Evolutionary conservation across 53 echinoderm and acorn worm genomes (phyloP).

Genomic region (Actinopyga echinites): DNA sequence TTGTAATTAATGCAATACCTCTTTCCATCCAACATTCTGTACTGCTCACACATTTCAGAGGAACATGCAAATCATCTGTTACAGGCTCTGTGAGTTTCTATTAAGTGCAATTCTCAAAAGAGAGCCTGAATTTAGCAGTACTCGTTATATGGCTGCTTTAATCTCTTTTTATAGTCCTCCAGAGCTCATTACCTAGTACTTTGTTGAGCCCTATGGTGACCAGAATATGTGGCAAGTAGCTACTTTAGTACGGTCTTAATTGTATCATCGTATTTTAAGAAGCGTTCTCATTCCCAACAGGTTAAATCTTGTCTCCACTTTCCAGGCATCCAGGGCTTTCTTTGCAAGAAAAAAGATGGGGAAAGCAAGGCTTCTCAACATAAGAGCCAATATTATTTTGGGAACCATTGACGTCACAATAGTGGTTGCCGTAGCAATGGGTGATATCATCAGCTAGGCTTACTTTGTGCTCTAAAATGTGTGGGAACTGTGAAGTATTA

Average conservation of each 20-base stretch:
- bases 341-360: not conserved
- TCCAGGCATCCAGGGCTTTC: conserved; percentile 4
- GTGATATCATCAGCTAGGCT: conserved; percentile 65
- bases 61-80: too few species aligned
- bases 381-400: conserved; percentile 65
- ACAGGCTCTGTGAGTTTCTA: too few species aligned
- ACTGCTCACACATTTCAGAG: too few species aligned
- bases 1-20: too few species aligned
- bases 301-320: conserved; percentile 35
- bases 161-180: too few species aligned
- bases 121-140: too few species aligned
- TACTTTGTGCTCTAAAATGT: conserved; percentile 5
- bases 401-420: conserved; percentile 66
- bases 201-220: too few species aligned
- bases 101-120: too few species aligned
- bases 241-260: not conserved
- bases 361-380: conserved; percentile 52
- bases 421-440: conserved; percentile 59
- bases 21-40: too few species aligned
- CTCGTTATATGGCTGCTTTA: too few species aligned
- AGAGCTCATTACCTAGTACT: too few species aligned
- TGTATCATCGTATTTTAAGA: conserved; percentile 14
- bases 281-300: conserved; percentile 10
- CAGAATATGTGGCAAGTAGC: too few species aligned
- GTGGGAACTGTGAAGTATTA: not conserved